Base-by-base conservation (phyloP, 2,113 vertebrate genomes). In the Callipepla squamata region DNA sequence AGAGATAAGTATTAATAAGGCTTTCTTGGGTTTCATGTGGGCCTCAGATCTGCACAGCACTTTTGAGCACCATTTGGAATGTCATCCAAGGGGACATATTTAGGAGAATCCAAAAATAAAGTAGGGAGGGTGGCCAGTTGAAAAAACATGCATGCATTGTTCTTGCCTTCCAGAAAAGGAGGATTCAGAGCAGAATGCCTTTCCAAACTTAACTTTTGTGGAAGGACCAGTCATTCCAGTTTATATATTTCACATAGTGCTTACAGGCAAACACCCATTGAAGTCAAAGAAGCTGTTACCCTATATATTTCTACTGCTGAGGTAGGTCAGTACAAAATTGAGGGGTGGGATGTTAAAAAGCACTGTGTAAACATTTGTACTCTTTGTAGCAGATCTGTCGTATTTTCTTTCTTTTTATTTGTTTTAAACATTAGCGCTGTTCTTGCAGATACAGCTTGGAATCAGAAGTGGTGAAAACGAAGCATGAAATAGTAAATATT, bases 401-500 rank as follows among this genome's bases (percentile, higher is more conserved):
- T 73, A 21, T 14, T 84, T 80, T 59, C 15, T 57, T 90, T 69
- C 67, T 80, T 94, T 72, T 63, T 83, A 80, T 40, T 40, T 40
- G 51, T 80, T 94, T 83, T 84, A 74, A 81, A 28, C 10, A 3
- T 68, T 65, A 44, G 92, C 85, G 83, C 48, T 78, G 17, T 70
- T 20, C 61, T 86, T 88, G 47, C 38, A 80, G 28, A 25, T 63
- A 40, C 57, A 68, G 38, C 25, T 66, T 80, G 69, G 67, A 88
- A 78, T 18, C 50, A 26, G 50, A 93, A 59, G n/a, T 83, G 79
- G 47, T 87, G 68, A 95, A 93, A 94, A 36, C 3, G 2, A 23
- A 77, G 32, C n/a, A 44, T 70, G 34, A 86, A 92, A 67, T 85
- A 50, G 40, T 65, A 96, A 95, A 92, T 91, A 91, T 84, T 94